Conservation (phyloP, 2,113 vertebrate species). For the Peromyscus polionotus region DNA sequence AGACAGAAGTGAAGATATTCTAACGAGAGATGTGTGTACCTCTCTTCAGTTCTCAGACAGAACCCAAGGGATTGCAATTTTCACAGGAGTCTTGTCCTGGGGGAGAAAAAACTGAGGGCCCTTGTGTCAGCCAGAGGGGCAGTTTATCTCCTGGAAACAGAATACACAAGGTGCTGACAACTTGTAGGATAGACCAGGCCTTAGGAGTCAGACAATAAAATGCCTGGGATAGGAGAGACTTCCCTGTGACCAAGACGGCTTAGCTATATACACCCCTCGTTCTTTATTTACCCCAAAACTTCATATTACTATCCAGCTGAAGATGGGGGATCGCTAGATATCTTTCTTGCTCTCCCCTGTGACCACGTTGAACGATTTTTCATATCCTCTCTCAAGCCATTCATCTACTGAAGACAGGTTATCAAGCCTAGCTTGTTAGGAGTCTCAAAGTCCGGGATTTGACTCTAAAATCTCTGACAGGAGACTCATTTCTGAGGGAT, state of each 20-base stretch:
- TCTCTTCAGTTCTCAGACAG: not conserved
- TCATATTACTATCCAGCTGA: not conserved
- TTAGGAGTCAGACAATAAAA: not conserved
- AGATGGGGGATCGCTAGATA: not conserved
- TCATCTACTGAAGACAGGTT: not conserved
- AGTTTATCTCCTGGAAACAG: not conserved
- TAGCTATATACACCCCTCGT: not conserved
- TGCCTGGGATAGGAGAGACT: not conserved
- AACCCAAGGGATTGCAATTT: not conserved
- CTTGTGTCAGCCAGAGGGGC: not conserved
- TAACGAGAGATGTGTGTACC: rapidly evolving
- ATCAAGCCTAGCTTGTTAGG: not conserved
- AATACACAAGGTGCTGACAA: not conserved
- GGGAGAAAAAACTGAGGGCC: too few relatives aligned
- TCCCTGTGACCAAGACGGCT: not conserved
- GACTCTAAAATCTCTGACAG: not conserved
- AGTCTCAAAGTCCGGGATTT: not conserved
- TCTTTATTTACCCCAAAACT: not conserved
- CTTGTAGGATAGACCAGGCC: not conserved
- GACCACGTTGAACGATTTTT: not conserved
- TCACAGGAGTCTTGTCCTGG: not conserved
- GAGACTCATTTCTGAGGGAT: not conserved
- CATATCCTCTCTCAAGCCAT: not conserved
- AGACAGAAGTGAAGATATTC: not conserved
- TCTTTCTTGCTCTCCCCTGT: not conserved